Evolutionary conservation across 2,797 vertebrate species (phyloP).

Genomic region (Capromys pilorides): DNA sequence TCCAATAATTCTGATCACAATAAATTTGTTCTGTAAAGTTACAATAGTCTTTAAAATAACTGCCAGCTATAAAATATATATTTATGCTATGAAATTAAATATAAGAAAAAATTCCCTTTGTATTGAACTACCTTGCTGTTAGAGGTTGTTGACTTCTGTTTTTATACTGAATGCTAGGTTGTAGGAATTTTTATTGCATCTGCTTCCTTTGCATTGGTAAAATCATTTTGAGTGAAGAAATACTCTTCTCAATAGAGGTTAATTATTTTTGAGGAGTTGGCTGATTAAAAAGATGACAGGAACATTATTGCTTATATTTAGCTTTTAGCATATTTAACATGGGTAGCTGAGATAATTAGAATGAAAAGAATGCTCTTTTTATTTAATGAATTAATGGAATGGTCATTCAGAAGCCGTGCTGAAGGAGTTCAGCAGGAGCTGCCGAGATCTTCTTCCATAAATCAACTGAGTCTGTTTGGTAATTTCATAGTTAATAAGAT

Average conservation of each 20-base stretch:
- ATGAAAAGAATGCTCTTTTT: constrained; percentile 53
- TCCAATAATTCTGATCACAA: constrained; percentile 3
- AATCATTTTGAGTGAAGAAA: constrained; percentile 83
- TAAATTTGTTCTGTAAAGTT: constrained; percentile 61
- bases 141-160: constrained; percentile 67
- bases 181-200: constrained; percentile 82
- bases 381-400: constrained; percentile 73
- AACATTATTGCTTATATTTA: constrained; percentile 65
- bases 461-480: constrained; percentile 55
- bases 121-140: constrained; percentile 73
- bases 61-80: constrained; percentile 49
- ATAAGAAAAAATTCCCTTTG: constrained; percentile 72
- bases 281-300: constrained; percentile 81
- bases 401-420: constrained; percentile 66
- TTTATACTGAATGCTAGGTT: constrained; percentile 78
- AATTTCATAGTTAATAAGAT: constrained; percentile 50
- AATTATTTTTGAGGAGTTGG: constrained; percentile 84
- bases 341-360: constrained; percentile 70
- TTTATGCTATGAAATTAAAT: constrained; percentile 68
- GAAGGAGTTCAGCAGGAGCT: constrained; percentile 71
- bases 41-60: constrained; percentile 44
- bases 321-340: constrained; percentile 72
- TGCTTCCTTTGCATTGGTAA: constrained; percentile 76
- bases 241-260: constrained; percentile 81
- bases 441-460: constrained; percentile 76